These are phyloP conservation scores for Orussus abietinus DNA, from an alignment of 1,140 invertebrate species.

Conservation along the genomic window DNA sequence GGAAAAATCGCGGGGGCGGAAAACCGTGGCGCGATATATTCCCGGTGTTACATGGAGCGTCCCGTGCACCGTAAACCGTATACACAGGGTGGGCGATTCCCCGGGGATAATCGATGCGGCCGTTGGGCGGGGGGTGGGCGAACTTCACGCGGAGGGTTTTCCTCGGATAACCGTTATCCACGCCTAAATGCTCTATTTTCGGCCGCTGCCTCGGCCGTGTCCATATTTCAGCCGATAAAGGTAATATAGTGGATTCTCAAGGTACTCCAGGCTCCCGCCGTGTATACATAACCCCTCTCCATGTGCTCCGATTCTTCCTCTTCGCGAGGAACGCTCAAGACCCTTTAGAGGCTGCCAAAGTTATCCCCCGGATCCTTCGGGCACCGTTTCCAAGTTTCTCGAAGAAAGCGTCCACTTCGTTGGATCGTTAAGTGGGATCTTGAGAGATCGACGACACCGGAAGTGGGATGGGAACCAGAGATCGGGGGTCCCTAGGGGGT, in stretches of 20 bases:
- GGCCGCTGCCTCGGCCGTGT: slow-evolving; percentile 27
- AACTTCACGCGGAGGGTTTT: slow-evolving; percentile 12
- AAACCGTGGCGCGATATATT: too few species aligned
- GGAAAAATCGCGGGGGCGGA: too few species aligned
- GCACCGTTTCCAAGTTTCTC: background rate
- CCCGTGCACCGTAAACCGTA: too few species aligned
- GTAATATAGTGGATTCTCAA: slow-evolving; percentile 31
- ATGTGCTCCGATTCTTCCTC: slow-evolving; percentile 15
- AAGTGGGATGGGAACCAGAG: too few species aligned
- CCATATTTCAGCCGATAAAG: slow-evolving; percentile 42
- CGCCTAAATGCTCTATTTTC: slow-evolving; percentile 31
- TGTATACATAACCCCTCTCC: slow-evolving; percentile 17
- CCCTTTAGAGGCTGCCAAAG: slow-evolving; percentile 11
- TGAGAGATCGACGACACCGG: too few species aligned
- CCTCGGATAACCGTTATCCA: slow-evolving; percentile 22
- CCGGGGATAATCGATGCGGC: background rate
- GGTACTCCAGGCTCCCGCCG: slow-evolving; percentile 20
- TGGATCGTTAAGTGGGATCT: too few species aligned
- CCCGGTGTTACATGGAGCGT: too few species aligned
- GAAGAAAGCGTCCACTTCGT: too few species aligned
- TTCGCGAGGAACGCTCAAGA: too few species aligned
- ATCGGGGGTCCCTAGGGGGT: too few species aligned
- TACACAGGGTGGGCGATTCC: too few species aligned
- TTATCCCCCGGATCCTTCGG: slow-evolving; percentile 7
- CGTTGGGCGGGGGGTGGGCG: slow-evolving; percentile 2